Conservation (phyloP, 2,113 vertebrate species). For the Hemiprocne comata region DNA sequence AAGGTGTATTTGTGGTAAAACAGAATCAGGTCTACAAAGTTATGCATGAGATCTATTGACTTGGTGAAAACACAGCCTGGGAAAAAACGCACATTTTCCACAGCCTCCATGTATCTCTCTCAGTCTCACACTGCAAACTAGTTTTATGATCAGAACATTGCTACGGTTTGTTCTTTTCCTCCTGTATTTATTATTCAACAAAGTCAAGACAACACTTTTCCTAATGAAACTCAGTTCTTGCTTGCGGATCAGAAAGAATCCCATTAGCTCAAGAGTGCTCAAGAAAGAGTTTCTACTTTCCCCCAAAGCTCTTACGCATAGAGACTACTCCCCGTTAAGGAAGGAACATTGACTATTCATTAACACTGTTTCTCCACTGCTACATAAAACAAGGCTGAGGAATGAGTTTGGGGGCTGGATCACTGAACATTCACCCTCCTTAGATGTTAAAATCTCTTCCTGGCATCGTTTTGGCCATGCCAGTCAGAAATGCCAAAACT, state of each 20-base stretch:
- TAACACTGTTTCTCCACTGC: background rate
- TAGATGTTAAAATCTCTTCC: background rate
- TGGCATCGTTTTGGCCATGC: background rate
- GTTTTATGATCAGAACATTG: background rate
- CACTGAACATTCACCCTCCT: accelerated
- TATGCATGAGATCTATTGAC: background rate
- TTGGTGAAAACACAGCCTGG: accelerated
- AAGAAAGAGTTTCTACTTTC: background rate
- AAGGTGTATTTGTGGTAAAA: background rate
- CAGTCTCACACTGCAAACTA: background rate
- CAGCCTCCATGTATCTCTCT: background rate
- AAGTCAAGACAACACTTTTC: background rate
- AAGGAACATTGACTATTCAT: background rate
- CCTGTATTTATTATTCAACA: background rate
- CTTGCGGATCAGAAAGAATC: background rate
- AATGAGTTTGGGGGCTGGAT: background rate
- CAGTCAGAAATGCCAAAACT: background rate
- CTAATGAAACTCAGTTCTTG: background rate
- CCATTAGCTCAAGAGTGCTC: background rate
- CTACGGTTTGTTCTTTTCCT: background rate
- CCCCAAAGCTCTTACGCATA: background rate
- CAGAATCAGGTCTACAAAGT: background rate
- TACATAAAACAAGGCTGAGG: background rate
- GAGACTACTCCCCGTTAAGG: background rate
- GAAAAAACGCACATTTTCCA: background rate